Percentiles rank a stretch among this genome's conserved stretches.
Conservation (phyloP, 92 coral and sea anemone genomes). For the Metridium senile region DNA sequence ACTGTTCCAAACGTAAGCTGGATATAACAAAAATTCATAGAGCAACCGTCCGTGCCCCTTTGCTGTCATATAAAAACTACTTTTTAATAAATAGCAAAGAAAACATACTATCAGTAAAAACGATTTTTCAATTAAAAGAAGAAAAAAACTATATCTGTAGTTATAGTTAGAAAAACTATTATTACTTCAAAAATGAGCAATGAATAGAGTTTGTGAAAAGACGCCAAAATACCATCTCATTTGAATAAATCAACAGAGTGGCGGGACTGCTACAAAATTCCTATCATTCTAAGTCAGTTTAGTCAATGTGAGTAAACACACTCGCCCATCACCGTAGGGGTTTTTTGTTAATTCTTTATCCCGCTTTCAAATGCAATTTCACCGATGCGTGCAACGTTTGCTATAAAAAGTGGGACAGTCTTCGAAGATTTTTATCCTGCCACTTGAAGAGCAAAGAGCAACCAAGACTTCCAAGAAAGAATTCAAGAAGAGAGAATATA, state of each 20-base stretch:
- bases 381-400: background rate
- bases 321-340: background rate
- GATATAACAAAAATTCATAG: too few species aligned
- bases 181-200: too few species aligned
- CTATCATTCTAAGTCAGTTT: background rate
- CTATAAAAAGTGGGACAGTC: conserved; percentile 4
- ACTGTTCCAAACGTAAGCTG: too few species aligned
- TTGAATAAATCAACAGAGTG: conserved; percentile 10
- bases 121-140: too few species aligned
- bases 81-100: too few species aligned
- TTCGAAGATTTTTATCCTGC: background rate
- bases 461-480: background rate
- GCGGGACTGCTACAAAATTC: background rate
- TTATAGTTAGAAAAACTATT: too few species aligned
- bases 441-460: background rate
- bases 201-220: background rate
- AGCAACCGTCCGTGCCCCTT: too few species aligned
- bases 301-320: background rate
- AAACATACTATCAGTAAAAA: too few species aligned
- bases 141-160: too few species aligned
- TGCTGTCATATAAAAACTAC: too few species aligned
- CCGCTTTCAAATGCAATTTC: background rate
- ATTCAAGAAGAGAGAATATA: background rate
- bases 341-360: background rate
- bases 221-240: conserved; percentile 6